Percentiles rank a stretch among this genome's conserved stretches.
Conservation (phyloP, 1,140 invertebrate species). For the Drosophila novamexicana region DNA sequence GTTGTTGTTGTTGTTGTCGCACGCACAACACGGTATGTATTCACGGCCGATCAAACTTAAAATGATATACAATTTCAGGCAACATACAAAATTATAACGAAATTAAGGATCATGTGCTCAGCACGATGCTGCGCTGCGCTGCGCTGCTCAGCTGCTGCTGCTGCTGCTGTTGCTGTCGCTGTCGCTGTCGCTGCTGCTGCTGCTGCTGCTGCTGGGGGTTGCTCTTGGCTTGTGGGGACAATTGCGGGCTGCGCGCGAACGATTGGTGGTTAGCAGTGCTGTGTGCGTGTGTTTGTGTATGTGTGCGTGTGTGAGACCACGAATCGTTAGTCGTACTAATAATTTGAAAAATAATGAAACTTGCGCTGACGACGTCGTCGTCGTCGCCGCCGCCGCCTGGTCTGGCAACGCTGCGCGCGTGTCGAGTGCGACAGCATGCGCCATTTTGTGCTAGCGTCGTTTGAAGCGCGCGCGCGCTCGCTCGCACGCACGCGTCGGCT, state of each 20-base stretch:
- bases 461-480: slow-evolving; percentile 2
- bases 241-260: slow-evolving; percentile 78
- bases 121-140: slow-evolving; percentile 37
- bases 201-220: slow-evolving; percentile 33
- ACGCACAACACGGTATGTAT: slow-evolving; percentile 79
- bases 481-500: slow-evolving; percentile 31
- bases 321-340: slow-evolving; percentile 84
- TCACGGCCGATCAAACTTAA: slow-evolving; percentile 84
- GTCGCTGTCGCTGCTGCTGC: slow-evolving; percentile 13
- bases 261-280: slow-evolving; percentile 69
- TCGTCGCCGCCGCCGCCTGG: slow-evolving; percentile 8
- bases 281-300: slow-evolving; percentile 14
- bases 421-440: slow-evolving; percentile 20
- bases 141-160: slow-evolving; percentile 21
- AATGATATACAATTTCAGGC: slow-evolving; percentile 84
- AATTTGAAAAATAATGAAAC: slow-evolving; percentile 83
- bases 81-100: slow-evolving; percentile 84
- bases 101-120: slow-evolving; percentile 84
- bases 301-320: slow-evolving; percentile 65
- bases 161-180: slow-evolving; percentile 24
- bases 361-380: slow-evolving; percentile 8
- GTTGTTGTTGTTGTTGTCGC: slow-evolving; percentile 49
- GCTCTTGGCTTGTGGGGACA: slow-evolving; percentile 53
- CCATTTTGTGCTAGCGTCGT: slow-evolving; percentile 28
- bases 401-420: slow-evolving; percentile 11